Evolutionary conservation across 2,888 invertebrate species (phyloP), one percentile per base, ranked within the genome.

Genomic region (Deilephila elpenor): DNA sequence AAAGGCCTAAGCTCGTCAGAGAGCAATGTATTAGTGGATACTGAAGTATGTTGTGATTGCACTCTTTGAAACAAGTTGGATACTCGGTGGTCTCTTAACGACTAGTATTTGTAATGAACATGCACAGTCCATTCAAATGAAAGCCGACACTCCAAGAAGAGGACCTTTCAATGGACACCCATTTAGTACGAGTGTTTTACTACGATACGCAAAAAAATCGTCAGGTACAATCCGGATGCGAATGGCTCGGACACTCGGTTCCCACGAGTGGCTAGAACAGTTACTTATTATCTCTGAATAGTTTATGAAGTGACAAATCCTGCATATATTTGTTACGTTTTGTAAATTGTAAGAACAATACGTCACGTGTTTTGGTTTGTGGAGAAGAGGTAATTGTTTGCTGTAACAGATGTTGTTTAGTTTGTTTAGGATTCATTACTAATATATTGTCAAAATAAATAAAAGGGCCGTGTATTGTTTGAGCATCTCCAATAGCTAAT

Each of bases 181-280:
- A 90, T 92, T 93, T 88, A 86, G 77, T 75, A 75, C 83, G 85
- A 93, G 94, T 93, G 93, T 93, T 93, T 92, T 93, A 93, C 87
- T 87, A 87, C 82, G 75, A 78, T 75, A 64, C 73, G 79, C 83
- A 88, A 91, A 93, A 94, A 92, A 89, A 51, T 61, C 77, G 86
- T 86, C 89, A 91, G 91, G 91, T 91, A 89, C 84, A 85, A 83
- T 90, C 89, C 91, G 93, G 92, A 91, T 93, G 93, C 93, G 93
- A 94, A 93, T 89, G 88, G 76, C 76, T 75, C 79, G 76, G 78
- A 80, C 78, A 78, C 78, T 78, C 74, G 34, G 84, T 93, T 94
- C 94, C 92, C 94, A 94, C 94, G 94, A 77, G 84, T 86, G 86
- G 88, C 82, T 67, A 67, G 67, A 86, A 85, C 83, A 87, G 86